Conservation (phyloP, 2,888 invertebrate species). For the Coelopa pilipes region DNA sequence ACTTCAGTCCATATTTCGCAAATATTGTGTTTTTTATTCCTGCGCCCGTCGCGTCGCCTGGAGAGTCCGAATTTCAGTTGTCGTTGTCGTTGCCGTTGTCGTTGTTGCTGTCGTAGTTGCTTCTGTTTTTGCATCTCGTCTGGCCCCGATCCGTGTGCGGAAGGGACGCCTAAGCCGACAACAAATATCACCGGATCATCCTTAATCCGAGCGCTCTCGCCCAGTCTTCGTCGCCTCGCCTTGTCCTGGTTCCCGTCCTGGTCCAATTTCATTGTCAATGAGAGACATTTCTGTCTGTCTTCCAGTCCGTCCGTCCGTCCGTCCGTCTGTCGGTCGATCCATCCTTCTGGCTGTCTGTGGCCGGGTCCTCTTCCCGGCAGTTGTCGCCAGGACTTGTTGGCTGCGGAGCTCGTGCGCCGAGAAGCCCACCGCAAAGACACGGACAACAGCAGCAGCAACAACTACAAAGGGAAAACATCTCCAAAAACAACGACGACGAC, state of each 20-base stretch:
- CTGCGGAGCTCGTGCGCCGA: background rate
- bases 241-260: background rate
- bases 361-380: background rate
- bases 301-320: background rate
- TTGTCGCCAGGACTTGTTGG: background rate
- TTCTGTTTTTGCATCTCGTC: constrained; percentile 14
- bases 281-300: too few species aligned
- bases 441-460: background rate
- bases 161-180: constrained; percentile 27
- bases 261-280: constrained; percentile 33
- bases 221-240: background rate
- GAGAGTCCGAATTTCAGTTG: background rate
- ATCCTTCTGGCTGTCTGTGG: background rate
- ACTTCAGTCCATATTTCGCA: too few species aligned
- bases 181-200: constrained; percentile 33
- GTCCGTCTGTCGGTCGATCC: background rate
- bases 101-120: background rate
- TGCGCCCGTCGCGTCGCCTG: background rate
- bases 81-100: background rate
- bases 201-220: constrained; percentile 23
- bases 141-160: background rate
- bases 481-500: constrained; percentile 40
- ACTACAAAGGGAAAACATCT: too few species aligned
- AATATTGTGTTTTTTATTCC: too few species aligned
- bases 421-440: background rate